These are phyloP conservation scores for Rynchops niger DNA, from an alignment of 2,113 vertebrate genomes.

Conservation along the genomic window DNA sequence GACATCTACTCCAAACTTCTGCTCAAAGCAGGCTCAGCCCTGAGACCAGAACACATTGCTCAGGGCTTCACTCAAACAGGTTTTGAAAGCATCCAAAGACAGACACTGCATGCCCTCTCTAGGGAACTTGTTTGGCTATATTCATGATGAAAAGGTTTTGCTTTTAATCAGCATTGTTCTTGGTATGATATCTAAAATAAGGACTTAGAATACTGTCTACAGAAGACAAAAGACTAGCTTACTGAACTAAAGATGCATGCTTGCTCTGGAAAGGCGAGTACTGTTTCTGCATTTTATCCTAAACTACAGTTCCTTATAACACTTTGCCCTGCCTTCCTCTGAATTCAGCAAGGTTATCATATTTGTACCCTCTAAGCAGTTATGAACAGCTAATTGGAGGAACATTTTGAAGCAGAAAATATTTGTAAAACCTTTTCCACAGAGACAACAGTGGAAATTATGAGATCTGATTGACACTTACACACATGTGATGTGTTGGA, in stretches of 20 bases:
- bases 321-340: background rate
- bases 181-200: background rate
- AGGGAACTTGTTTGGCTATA: background rate
- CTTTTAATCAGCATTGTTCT: background rate
- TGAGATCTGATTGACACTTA: background rate
- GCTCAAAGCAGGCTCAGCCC: background rate
- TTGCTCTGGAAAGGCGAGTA: background rate
- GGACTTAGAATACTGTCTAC: background rate
- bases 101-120: background rate
- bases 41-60: background rate
- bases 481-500: background rate
- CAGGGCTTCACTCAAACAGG: background rate
- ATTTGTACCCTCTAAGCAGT: background rate
- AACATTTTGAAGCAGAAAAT: background rate
- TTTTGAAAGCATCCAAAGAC: background rate
- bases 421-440: background rate
- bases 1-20: background rate
- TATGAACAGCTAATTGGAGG: background rate
- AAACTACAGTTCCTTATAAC: background rate
- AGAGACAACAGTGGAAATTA: background rate
- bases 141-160: background rate
- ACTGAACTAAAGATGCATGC: background rate
- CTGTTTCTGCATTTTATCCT: background rate
- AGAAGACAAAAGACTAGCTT: background rate
- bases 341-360: background rate